phyloP scores from a whole-genome alignment of 2,113 vertebrate genomes.

The Pedionomus torquatus region DNA sequence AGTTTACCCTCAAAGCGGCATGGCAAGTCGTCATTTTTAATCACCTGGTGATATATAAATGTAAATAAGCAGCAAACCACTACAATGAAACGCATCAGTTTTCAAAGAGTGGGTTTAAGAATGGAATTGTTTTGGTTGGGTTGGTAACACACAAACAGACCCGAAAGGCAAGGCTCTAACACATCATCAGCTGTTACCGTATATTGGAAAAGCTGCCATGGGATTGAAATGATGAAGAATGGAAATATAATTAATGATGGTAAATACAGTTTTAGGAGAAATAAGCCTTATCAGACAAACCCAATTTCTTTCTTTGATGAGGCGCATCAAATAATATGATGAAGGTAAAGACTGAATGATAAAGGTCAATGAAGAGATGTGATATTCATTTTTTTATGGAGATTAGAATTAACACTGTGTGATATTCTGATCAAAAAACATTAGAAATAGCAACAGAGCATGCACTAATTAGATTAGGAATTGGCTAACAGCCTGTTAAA shows the following conservation, averaged over 20 bases:
- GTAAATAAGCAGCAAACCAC: not conserved
- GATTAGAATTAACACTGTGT: conserved; percentile 57
- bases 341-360: conserved; percentile 55
- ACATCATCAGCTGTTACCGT: not conserved
- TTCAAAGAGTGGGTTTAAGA: not conserved
- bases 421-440: conserved; percentile 65
- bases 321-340: conserved; percentile 51
- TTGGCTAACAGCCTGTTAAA: conserved; percentile 61
- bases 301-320: conserved; percentile 66
- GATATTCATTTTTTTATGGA: conserved; percentile 51
- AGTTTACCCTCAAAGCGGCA: rapidly evolving
- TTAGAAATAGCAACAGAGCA: conserved; percentile 55
- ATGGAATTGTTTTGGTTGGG: not conserved
- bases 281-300: conserved; percentile 50
- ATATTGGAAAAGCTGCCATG: not conserved
- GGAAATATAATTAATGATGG: conserved; percentile 31
- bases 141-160: not conserved
- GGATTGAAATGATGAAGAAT: not conserved
- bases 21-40: not conserved
- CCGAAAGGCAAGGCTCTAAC: not conserved
- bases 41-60: not conserved
- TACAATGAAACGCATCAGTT: not conserved
- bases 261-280: conserved; percentile 56
- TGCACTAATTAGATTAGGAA: conserved; percentile 66
- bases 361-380: conserved; percentile 59